Base-by-base conservation (phyloP, 2,797 vertebrate species). In the Sebastes dallii region DNA sequence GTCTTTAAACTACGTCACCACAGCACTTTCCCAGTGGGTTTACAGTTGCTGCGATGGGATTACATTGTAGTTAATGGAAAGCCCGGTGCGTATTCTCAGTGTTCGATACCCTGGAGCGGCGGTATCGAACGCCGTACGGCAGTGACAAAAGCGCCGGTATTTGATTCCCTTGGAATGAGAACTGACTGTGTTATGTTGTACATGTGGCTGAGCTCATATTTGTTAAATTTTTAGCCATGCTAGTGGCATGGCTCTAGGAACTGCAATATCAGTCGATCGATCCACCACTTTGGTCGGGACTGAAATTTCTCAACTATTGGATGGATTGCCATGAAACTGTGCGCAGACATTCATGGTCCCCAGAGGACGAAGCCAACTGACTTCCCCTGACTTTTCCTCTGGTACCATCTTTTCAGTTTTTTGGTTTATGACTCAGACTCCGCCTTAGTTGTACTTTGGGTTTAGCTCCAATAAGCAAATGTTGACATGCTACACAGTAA, bases 11-110 rank as follows among this genome's bases (percentile, higher is more conserved):
- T 50, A 50, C 46, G 0, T 50, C 46, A 8, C 18, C 18, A 50
- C 46, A 20, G 46, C 46, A 50, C 46, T 50, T 50, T 50, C 46
- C 7, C 46, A 0, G 46, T 20, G 46, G 16, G 46, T 50, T 50
- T 50, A 20, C 46, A 18, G 46, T 20, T 0, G 0, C 18, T 50
- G 46, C 4, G 18, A 50, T 20, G 46, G 46, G 46, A 18, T 50
- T 20, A 50, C 46, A 50, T 20, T 20, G 46, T 50, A 50, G 46
- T 50, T 50, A 50, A 50, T 50, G 46, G 46, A 18, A 50, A 50
- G 18, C 46, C 18, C 18, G 18, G 46, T 46, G 42, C 16, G 0
- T 46, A 0, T 46, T 46, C 42, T 46, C 14, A 0, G 39, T 46
- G 46, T 50, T 50, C 16, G 7, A 50, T 50, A 50, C 46, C 7